Conservation (phyloP, 1,140 invertebrate genomes). For the Listronotus bonariensis region DNA sequence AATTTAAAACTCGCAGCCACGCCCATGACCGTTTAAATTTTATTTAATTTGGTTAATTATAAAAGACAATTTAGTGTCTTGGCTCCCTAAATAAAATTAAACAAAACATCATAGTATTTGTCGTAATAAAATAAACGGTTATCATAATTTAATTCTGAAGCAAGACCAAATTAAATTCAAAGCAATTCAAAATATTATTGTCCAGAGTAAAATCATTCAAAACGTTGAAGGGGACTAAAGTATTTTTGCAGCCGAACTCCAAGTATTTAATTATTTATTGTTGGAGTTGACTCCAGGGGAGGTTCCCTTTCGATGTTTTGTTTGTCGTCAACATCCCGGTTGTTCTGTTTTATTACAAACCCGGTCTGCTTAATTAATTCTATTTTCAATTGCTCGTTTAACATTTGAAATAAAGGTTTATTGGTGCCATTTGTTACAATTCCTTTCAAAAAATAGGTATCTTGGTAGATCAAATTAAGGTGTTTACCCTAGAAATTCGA, state of each 20-base stretch:
- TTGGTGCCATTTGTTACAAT: neutral
- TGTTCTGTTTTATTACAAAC: conserved; percentile 5
- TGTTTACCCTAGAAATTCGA: too few relatives aligned
- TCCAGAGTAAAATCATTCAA: neutral
- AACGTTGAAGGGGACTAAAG: neutral
- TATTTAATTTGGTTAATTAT: too few relatives aligned
- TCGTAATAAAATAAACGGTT: too few relatives aligned
- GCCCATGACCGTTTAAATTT: too few relatives aligned
- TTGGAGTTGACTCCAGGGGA: conserved; percentile 2
- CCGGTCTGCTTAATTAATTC: conserved; percentile 14
- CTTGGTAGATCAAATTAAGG: too few relatives aligned
- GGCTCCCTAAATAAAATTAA: too few relatives aligned
- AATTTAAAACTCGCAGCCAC: too few relatives aligned
- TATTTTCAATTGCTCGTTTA: conserved; percentile 10
- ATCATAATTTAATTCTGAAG: too few relatives aligned
- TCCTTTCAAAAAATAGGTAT: too few relatives aligned
- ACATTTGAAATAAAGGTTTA: conserved; percentile 7
- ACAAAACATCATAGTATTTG: too few relatives aligned
- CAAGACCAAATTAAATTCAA: conserved; percentile 3
- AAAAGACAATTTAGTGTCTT: too few relatives aligned
- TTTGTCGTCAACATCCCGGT: conserved; percentile 1
- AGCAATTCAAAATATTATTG: neutral
- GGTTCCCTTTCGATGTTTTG: conserved; percentile 5
- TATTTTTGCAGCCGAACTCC: neutral
- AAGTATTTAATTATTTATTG: conserved; percentile 19